These are phyloP conservation scores for Onychostoma macrolepis DNA, from an alignment of 2,113 vertebrate species.

Conservation along the genomic window DNA sequence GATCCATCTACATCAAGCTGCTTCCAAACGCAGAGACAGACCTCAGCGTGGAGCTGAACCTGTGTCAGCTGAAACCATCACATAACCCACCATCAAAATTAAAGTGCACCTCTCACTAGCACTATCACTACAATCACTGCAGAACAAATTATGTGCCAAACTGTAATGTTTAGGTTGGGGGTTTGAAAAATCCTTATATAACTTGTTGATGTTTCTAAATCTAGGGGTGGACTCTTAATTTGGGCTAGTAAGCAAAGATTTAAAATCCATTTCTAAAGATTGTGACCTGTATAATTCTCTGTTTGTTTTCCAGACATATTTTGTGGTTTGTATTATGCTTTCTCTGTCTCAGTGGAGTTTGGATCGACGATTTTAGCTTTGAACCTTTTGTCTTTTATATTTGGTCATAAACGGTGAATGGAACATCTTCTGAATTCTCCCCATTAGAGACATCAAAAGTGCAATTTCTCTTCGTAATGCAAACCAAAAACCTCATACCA, in stretches of 20 bases:
- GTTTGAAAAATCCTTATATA: neutral
- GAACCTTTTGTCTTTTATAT: neutral
- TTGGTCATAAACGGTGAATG: neutral
- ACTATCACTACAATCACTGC: too few relatives aligned
- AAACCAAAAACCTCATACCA: neutral
- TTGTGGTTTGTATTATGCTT: neutral
- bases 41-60: neutral
- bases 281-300: neutral
- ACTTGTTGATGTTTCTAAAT: too few relatives aligned
- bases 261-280: neutral
- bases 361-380: neutral
- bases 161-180: too few relatives aligned
- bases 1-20: neutral
- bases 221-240: neutral
- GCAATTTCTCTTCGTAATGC: neutral
- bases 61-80: too few relatives aligned
- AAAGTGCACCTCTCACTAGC: too few relatives aligned
- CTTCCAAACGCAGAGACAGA: neutral
- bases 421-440: neutral
- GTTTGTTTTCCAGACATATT: neutral
- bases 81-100: neutral
- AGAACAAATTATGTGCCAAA: neutral
- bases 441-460: neutral
- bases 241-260: neutral
- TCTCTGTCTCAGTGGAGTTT: neutral